phyloP scores from a whole-genome alignment of 2,113 vertebrate genomes.

The Apodemus sylvaticus region DNA sequence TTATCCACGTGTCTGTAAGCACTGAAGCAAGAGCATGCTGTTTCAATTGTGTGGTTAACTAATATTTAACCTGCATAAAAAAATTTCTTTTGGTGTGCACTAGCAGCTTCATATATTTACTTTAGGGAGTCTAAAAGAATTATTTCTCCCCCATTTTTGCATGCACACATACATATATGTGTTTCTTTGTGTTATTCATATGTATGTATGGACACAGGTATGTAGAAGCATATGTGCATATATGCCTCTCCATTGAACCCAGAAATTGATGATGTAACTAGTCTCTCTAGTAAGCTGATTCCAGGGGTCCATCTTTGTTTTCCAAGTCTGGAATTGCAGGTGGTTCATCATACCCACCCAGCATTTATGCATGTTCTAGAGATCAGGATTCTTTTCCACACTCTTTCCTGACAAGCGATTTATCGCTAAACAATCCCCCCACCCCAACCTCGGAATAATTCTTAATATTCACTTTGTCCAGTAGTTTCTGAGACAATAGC shows the following conservation, averaged over 20 bases:
- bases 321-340: not conserved
- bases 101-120: not conserved
- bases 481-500: constrained; percentile 33
- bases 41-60: not conserved
- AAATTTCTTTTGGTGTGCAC: not conserved
- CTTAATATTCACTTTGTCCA: constrained; percentile 13
- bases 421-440: too few species aligned
- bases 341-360: not conserved
- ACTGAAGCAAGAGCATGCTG: not conserved
- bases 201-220: too few species aligned
- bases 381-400: not conserved
- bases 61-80: constrained; percentile 33
- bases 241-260: not conserved
- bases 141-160: not conserved
- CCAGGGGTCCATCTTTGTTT: not conserved
- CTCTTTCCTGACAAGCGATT: not conserved
- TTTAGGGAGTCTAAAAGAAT: not conserved
- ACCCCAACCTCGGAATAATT: not conserved
- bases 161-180: not conserved
- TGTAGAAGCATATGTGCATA: too few species aligned
- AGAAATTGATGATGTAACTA: not conserved
- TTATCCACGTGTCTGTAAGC: not conserved
- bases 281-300: not conserved
- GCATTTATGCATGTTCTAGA: too few species aligned
- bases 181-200: not conserved